Evolutionary conservation across 2,113 vertebrate genomes (phyloP).

Genomic region (Plecturocebus donacophilus): DNA sequence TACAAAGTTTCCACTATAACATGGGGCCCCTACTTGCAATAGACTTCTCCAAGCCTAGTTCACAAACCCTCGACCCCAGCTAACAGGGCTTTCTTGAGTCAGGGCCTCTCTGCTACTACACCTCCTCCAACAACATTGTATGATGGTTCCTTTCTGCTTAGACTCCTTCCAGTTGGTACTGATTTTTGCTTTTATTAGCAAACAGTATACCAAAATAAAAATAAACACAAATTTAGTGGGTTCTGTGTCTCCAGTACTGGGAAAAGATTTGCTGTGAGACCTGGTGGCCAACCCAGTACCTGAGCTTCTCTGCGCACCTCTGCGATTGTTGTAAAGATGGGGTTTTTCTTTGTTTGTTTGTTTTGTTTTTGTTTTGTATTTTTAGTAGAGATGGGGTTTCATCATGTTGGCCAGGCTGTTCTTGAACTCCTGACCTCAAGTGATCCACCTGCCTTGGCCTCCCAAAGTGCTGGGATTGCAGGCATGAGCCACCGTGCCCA

Average conservation of each 20-base stretch:
- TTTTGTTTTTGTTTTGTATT: too few relatives aligned
- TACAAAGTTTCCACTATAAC: not conserved
- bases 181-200: constrained; percentile 67
- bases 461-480: too few relatives aligned
- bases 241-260: not conserved
- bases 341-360: too few relatives aligned
- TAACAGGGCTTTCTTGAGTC: not conserved
- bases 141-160: not conserved
- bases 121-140: not conserved
- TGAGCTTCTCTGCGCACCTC: not conserved
- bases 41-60: not conserved
- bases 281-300: not conserved
- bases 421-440: too few relatives aligned
- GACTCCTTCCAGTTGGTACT: constrained; percentile 38
- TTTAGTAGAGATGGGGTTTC: too few relatives aligned
- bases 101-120: not conserved
- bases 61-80: not conserved
- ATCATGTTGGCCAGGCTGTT: too few relatives aligned
- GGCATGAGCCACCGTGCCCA: too few relatives aligned
- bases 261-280: not conserved
- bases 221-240: constrained; percentile 10
- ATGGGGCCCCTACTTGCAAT: not conserved
- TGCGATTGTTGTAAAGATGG: not conserved
- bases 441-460: too few relatives aligned
- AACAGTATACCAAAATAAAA: constrained; percentile 49